These are phyloP conservation scores for Amphiprion clarkii DNA, from an alignment of 2,797 vertebrate species.

Conservation along the genomic window DNA sequence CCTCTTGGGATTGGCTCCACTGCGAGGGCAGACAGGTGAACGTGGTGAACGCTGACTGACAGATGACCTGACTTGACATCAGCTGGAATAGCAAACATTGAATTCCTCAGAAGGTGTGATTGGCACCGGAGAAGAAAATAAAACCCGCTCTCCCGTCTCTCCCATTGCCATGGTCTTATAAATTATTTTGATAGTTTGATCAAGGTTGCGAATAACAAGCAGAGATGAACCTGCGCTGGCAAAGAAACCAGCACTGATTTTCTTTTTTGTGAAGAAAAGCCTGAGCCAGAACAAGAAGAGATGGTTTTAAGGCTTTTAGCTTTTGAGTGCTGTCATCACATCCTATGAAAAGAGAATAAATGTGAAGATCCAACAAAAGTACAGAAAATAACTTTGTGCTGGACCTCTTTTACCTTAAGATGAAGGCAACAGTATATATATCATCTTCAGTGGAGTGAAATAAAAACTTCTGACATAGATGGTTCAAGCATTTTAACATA, in stretches of 20 bases:
- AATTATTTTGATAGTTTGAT: constrained; percentile 57
- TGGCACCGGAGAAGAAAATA: constrained; percentile 19
- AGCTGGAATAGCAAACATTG: not conserved
- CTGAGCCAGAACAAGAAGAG: constrained; percentile 12
- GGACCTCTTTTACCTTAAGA: too few relatives aligned
- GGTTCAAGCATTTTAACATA: too few relatives aligned
- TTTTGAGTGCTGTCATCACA: not conserved
- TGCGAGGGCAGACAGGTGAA: not conserved
- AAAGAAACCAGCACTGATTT: not conserved
- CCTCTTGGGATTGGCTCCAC: not conserved
- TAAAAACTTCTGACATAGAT: too few relatives aligned
- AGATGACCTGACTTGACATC: constrained; percentile 13
- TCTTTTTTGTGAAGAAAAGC: not conserved
- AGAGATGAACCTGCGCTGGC: constrained; percentile 18
- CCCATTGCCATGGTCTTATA: constrained; percentile 20
- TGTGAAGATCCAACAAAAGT: too few relatives aligned
- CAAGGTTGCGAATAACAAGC: constrained; percentile 42
- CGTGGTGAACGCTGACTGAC: not conserved
- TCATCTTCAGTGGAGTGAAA: too few relatives aligned
- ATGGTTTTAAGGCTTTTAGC: constrained; percentile 26
- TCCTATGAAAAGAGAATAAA: constrained; percentile 2
- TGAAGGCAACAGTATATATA: too few relatives aligned
- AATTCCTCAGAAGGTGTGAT: constrained; percentile 33
- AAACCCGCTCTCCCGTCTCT: constrained; percentile 4
- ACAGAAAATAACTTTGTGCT: not conserved